Conservation (phyloP, 1,140 invertebrate genomes). For the Artemia franciscana region DNA sequence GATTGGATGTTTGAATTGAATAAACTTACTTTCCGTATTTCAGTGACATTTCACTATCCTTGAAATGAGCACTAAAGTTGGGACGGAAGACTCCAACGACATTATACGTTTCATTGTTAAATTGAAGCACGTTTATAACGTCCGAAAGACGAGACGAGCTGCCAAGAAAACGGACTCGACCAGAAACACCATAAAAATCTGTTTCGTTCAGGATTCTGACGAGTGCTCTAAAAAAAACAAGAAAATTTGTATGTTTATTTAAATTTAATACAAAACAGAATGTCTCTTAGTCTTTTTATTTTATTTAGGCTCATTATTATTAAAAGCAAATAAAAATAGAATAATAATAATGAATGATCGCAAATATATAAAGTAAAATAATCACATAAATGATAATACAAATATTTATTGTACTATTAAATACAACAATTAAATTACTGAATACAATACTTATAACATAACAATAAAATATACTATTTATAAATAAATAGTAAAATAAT, state of each 20-base stretch:
- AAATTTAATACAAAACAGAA: too few relatives aligned
- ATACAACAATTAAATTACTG: too few relatives aligned
- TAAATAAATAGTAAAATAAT: too few relatives aligned
- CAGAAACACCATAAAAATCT: conserved; percentile 51
- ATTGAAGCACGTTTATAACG: conserved; percentile 40
- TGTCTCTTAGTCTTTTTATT: too few relatives aligned
- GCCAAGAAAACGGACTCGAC: conserved; percentile 39
- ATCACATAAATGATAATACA: not conserved
- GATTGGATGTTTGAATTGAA: not conserved
- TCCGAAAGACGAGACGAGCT: conserved; percentile 39
- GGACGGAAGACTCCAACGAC: conserved; percentile 38
- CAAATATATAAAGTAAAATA: not conserved
- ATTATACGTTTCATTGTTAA: conserved; percentile 27
- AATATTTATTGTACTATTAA: too few relatives aligned
- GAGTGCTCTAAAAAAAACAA: conserved; percentile 20
- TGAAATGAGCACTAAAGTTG: conserved; percentile 17
- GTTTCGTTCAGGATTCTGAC: conserved; percentile 26
- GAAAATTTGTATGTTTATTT: too few relatives aligned
- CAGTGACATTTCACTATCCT: not conserved
- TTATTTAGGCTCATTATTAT: too few relatives aligned
- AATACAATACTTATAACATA: too few relatives aligned
- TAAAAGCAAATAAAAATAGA: not conserved
- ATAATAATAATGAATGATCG: too few relatives aligned
- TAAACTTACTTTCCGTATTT: conserved; percentile 8
- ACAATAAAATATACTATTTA: too few relatives aligned